Evolutionary conservation across 2,113 vertebrate species (phyloP), one percentile per base, ranked within the genome.

Genomic region (cat (Felis catus)): DNA sequence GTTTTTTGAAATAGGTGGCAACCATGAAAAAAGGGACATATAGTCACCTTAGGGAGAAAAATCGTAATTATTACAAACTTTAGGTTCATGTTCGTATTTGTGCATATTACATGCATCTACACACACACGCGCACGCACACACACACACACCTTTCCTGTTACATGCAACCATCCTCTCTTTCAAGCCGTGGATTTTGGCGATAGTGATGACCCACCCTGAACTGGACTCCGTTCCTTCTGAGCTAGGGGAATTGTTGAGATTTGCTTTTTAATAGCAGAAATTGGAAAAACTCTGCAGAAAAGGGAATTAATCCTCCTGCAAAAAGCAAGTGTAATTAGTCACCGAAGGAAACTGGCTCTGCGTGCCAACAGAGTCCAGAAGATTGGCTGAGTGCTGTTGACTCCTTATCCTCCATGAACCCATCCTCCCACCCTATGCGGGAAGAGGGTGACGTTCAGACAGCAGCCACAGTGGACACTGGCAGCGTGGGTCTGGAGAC

Each of bases 321-420:
- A 41, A 16, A 91, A 91, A 87, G 84, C 9, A 27, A 45, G 4
- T 63, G 76, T 95, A 97, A 98, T 98, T 97, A 97, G 97, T 95
- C 18, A 97, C 2, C 5, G 97, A 74, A 97, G 92, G 84, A 97
- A 98, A 97, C 79, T 92, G 55, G 70, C 53, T 61, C 11, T 1
- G 85, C 87, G 81, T 94, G 55, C 96, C 92, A 48, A 95, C 55
- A 66, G 61, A 97, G 41, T 78, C 93, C 71, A 92, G 93, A 95
- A 93, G 97, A 91, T 65, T 93, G 91, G 79, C 10, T 0, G 29
- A 89, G 84, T 51, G 55, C 71, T 68, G 55, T 70, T 86, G 97
- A 90, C 80, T 97, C 73, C 21, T 97, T 96, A 95, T 33, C 23
- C 3, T 48, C 51, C 2, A 0, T 16, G 41, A 39, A 41, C 16